Base-by-base conservation (phyloP, 2,888 invertebrate genomes). In the Ellobium chinense region DNA sequence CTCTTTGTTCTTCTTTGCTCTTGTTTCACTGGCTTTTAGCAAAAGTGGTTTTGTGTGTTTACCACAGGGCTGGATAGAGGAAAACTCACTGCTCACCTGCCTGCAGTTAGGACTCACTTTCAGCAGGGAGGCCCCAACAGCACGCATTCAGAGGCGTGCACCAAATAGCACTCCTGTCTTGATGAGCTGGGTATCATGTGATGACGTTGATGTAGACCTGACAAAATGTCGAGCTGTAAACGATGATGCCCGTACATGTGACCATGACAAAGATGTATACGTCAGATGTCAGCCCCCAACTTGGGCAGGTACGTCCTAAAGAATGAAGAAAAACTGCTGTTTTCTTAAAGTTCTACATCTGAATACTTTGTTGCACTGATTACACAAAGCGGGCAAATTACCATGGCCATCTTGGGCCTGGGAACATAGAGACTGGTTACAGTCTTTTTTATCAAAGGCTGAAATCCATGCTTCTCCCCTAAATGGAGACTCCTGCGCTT, bases 91-190 rank as follows among this genome's bases (percentile, higher is more conserved):
- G 0, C 93, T 99, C 69, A 98, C 97, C 0, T 99, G 99, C 90
- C 97, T 98, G 93, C 99, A 99, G 93, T 93, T 99, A 84, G 99
- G 99, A 0, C 94, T 97, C 83, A 97, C 97, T 0, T 94, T 98
- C 24, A 98, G 99, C 93, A 98, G 98, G 0, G 95, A 96, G 97
- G 98, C 93, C 98, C 98, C 97, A 95, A 84, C 94, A 98, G 87
- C 96, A 97, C 90, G 95, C 96, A 31, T 72, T 0, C 94, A 94
- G 54, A 96, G 96, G 3, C 97, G 96, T 0, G 95, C 95, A 4
- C 94, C 95, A 0, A 96, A 96, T 92, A 95, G 96, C 1, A 83
- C 89, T 74, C 91, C 92, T 0, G 92, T 93, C 83, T 84, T 91
- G 83, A 88, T 91, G 92, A 94, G 97, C 62, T 97, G 98, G 92